phyloP scores from a whole-genome alignment of 2,797 vertebrate genomes.

The Pelochelys cantorii region DNA sequence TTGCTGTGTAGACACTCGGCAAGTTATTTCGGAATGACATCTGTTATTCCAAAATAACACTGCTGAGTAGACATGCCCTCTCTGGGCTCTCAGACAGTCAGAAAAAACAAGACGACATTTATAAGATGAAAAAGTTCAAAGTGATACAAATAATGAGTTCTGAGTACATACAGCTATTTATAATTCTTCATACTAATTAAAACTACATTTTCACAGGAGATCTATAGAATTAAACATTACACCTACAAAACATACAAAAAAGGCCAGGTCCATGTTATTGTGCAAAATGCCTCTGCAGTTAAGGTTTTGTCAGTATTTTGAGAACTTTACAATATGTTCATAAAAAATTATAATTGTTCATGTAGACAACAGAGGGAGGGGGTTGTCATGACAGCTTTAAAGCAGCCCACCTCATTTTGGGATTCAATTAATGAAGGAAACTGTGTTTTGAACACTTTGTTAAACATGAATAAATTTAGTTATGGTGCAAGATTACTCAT shows the following conservation, averaged over 20 bases:
- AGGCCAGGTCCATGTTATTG: neutral
- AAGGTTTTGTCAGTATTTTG: neutral
- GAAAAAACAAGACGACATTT: neutral
- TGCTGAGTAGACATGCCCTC: too few relatives aligned
- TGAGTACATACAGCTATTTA: neutral
- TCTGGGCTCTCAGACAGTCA: neutral
- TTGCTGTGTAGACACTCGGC: too few relatives aligned
- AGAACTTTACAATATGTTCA: neutral
- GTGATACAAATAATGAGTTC: neutral
- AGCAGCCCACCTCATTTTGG: neutral
- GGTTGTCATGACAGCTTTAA: neutral
- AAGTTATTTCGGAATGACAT: too few relatives aligned
- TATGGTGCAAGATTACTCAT: neutral
- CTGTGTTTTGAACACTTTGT: neutral
- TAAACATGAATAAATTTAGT: neutral
- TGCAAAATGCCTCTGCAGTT: neutral
- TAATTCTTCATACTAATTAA: rapidly evolving
- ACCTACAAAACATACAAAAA: neutral
- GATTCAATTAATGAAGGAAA: neutral
- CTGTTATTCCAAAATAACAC: too few relatives aligned
- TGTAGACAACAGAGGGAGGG: neutral
- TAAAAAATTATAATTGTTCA: neutral
- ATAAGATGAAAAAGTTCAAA: neutral
- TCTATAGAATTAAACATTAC: neutral
- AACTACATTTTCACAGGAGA: neutral